A percentile compares a stretch with the other conserved stretches of the same genome.
Evolutionary conservation across 2,113 vertebrate genomes (phyloP).

Genomic region (Notarius lentiginosus): DNA sequence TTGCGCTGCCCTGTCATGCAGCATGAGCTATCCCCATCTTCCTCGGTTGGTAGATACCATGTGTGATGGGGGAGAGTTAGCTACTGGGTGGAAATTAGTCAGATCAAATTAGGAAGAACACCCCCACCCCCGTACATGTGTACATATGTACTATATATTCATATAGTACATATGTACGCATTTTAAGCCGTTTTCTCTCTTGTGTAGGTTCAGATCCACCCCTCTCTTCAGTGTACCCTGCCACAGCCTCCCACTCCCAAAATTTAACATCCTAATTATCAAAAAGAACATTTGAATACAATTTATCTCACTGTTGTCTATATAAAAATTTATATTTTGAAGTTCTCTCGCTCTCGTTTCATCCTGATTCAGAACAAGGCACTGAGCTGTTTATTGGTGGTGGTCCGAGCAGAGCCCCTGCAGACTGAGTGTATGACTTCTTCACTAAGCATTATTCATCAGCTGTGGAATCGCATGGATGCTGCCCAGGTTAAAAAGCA

Average conservation of each 20-base stretch:
- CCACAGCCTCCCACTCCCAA: no score
- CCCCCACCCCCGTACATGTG: no score
- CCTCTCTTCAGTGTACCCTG: conserved; percentile 70
- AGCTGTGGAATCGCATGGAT: conserved; percentile 79
- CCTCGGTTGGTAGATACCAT: neutral
- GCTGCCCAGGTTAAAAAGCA: conserved; percentile 76
- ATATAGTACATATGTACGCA: neutral
- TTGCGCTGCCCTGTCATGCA: neutral
- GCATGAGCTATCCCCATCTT: neutral
- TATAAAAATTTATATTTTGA: neutral
- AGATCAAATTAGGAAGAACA: no score
- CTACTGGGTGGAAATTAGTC: no score
- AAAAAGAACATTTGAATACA: neutral
- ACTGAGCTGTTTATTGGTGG: conserved; percentile 74
- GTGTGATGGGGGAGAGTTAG: neutral
- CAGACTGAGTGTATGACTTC: conserved; percentile 63
- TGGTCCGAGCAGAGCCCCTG: conserved; percentile 66
- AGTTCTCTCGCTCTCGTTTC: neutral
- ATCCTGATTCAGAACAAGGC: conserved; percentile 72
- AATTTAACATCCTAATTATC: neutral
- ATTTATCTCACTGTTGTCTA: neutral
- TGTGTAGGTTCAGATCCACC: conserved; percentile 75
- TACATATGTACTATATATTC: neutral
- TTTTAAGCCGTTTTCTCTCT: neutral
- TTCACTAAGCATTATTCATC: conserved; percentile 64